A percentile compares a stretch with the other conserved stretches of the same genome.
These are phyloP conservation scores for Micoletzkya japonica DNA, from an alignment of 2,888 invertebrate species.

Conservation along the genomic window DNA sequence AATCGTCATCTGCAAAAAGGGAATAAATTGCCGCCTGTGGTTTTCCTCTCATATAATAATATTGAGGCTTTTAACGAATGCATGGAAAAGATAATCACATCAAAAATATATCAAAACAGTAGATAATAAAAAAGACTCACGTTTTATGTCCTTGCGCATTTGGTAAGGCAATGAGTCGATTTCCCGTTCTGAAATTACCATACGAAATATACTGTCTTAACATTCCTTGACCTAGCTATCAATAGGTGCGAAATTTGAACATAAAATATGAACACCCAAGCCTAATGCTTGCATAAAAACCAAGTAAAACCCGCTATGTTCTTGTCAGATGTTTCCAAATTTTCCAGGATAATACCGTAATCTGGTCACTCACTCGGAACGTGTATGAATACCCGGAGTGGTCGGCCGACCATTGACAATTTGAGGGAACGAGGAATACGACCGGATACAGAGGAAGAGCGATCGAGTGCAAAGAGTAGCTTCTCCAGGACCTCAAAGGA, in stretches of 20 bases:
- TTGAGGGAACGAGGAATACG: conserved; percentile 1
- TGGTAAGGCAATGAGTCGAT: not conserved
- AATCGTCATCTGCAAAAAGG: not conserved
- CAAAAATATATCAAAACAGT: no score
- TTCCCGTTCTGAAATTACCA: conserved; percentile 6
- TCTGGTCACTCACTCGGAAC: conserved; percentile 16
- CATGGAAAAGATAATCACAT: no score
- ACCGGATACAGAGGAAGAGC: not conserved
- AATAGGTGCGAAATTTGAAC: no score
- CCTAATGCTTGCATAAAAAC: no score
- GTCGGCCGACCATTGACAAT: conserved; percentile 8
- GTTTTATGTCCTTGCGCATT: not conserved
- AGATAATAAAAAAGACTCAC: no score
- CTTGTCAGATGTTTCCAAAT: no score
- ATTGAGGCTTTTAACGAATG: no score
- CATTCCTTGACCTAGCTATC: no score
- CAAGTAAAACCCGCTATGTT: no score
- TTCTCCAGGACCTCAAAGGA: not conserved
- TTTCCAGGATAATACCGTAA: no score
- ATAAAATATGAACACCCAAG: no score
- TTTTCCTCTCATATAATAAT: not conserved
- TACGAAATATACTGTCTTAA: no score
- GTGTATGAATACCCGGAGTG: not conserved
- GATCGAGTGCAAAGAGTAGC: not conserved
- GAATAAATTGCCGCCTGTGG: not conserved